Percentiles rank a stretch among this genome's conserved stretches.
These are phyloP conservation scores for Jaculus jaculus DNA, from an alignment of 2,113 vertebrate species.

Conservation along the genomic window DNA sequence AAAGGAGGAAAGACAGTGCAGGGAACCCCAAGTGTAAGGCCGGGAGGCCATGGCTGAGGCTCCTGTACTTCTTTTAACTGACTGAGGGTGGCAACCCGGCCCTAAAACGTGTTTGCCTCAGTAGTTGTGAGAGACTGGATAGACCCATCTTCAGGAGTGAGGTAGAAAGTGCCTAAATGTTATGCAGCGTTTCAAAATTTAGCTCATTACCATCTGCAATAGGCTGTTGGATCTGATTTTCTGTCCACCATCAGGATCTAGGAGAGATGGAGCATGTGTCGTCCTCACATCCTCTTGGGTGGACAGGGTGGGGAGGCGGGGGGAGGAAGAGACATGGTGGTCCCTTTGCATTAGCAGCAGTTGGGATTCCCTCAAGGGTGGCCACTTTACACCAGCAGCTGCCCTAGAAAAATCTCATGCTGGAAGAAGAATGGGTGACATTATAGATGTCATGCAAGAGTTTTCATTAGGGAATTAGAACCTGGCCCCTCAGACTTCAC, in stretches of 20 bases:
- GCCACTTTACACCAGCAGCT: background rate
- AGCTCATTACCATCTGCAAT: background rate
- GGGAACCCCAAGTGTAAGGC: too few species aligned
- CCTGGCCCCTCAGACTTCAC: background rate
- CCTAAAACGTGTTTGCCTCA: too few species aligned
- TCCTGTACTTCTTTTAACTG: too few species aligned
- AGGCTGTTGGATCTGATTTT: background rate
- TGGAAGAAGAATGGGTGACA: background rate
- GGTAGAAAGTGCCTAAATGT: background rate
- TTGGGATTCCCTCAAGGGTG: background rate
- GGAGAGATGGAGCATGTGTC: background rate
- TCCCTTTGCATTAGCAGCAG: background rate
- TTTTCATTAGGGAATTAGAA: background rate
- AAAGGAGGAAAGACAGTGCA: too few species aligned
- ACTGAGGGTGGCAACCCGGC: too few species aligned
- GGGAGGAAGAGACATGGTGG: background rate
- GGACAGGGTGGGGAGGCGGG: too few species aligned
- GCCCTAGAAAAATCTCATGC: background rate
- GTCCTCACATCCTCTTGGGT: background rate
- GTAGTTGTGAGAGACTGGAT: background rate
- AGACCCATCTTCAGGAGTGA: background rate
- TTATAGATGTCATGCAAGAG: background rate
- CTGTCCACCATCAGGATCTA: background rate
- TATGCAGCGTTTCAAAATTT: background rate
- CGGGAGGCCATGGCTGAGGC: too few species aligned